Evolutionary conservation across 2,888 invertebrate genomes (phyloP), one percentile per base, ranked within the genome.

Genomic region (Pheosia tremula): DNA sequence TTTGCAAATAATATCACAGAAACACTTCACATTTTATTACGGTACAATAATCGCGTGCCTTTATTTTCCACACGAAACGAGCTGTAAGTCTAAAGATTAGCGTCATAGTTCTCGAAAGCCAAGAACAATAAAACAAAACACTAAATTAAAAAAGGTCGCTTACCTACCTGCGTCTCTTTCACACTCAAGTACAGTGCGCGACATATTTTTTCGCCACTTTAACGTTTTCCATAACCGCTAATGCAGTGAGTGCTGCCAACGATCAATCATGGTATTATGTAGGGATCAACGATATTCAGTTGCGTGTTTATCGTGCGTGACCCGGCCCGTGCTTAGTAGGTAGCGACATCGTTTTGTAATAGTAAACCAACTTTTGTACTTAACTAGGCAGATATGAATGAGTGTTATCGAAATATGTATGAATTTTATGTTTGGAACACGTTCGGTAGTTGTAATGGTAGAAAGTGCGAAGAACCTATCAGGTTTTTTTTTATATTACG

Each of bases 211-310:
- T 61, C 58, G 64, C 66, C 60, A 66, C 73, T 78, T 78, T 82
- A 78, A 78, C 79, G 80, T 71, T 78, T 79, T 79, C 77, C 77
- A 79, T 68, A 74, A 61, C 72, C 69, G 77, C 75, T 83, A 86
- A 86, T 83, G 83, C 81, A 83, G 80, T 87, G 84, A 89, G 86
- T 87, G 86, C 82, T 82, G 87, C 87, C 82, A 81, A 79, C 86
- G 81, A 90, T 90, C 88, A 87, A 90, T 90, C 89, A 89, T 84
- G 72, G 83, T 81, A 81, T 85, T 86, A 87, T 86, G 83, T 82
- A 76, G 78, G 83, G 83, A 87, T 85, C 83, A 85, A 79, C 83
- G 77, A 69, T 82, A 80, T 79, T 81, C 77, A 73, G 79, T 89
- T 80, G 89, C 88, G 89, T 89, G 89, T 80, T 79, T 77, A 69